These are phyloP conservation scores for Aphis craccivora DNA, from an alignment of 1,140 invertebrate species.

Conservation along the genomic window DNA sequence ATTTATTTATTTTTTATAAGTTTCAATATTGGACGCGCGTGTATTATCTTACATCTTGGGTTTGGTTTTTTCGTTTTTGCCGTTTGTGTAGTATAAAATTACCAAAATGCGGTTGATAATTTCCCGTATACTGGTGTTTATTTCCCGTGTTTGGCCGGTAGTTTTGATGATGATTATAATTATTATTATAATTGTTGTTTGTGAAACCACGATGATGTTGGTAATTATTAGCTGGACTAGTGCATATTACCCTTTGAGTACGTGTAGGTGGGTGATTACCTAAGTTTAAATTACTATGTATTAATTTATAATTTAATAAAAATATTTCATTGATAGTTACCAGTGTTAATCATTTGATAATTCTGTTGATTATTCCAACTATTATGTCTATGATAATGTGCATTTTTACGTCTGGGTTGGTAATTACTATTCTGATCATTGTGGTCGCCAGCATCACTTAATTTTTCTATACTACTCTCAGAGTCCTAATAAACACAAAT, in stretches of 20 bases:
- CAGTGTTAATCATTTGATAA: slow-evolving; percentile 45
- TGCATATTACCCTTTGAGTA: slow-evolving; percentile 47
- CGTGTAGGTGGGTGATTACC: slow-evolving; percentile 42
- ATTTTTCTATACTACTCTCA: slow-evolving; percentile 65
- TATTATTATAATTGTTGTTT: slow-evolving; percentile 46
- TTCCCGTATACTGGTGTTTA: slow-evolving; percentile 54
- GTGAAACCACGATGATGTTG: slow-evolving; percentile 40
- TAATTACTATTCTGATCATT: slow-evolving; percentile 57
- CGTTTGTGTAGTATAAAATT: slow-evolving; percentile 34
- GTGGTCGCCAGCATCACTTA: slow-evolving; percentile 51
- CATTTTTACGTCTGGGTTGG: slow-evolving; percentile 47
- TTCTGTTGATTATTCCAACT: slow-evolving; percentile 54
- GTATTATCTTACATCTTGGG: slow-evolving; percentile 55
- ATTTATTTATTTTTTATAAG: slow-evolving; percentile 32
- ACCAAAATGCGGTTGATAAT: slow-evolving; percentile 48
- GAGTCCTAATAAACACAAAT: slow-evolving; percentile 64
- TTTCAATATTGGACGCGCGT: slow-evolving; percentile 28
- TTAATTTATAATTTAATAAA: not conserved
- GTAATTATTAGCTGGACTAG: slow-evolving; percentile 48
- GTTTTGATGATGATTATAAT: slow-evolving; percentile 48
- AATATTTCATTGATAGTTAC: slow-evolving; percentile 30
- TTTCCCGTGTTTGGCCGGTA: slow-evolving; percentile 24
- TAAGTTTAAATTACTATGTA: not conserved
- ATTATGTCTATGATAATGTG: slow-evolving; percentile 42
- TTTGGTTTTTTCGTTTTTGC: slow-evolving; percentile 49